phyloP scores from a whole-genome alignment of 1,140 invertebrate genomes.

The Scaptodrosophila lebanonensis region DNA sequence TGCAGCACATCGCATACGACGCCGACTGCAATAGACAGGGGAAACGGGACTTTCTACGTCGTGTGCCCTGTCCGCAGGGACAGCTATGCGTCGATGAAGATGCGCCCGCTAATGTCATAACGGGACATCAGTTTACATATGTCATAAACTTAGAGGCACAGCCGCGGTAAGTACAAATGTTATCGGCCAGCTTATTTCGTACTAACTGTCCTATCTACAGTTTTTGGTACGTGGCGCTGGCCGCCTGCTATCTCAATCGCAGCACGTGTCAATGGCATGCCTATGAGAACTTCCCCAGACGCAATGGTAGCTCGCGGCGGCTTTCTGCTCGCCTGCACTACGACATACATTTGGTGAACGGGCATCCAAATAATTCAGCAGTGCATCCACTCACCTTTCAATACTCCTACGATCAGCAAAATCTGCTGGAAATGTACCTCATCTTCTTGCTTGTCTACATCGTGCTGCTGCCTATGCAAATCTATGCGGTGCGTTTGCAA shows the following conservation, averaged over 20 bases:
- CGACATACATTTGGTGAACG: conserved; percentile 97
- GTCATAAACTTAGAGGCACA: conserved; percentile 91
- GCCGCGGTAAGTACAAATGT: conserved; percentile 83
- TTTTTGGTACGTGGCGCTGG: conserved; percentile 97
- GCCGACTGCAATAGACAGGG: conserved; percentile 84
- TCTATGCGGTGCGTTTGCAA: conserved; percentile 91
- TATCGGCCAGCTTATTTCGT: too few relatives aligned
- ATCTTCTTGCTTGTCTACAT: conserved; percentile 93
- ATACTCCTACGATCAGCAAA: conserved; percentile 97
- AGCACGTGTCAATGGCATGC: conserved; percentile 90
- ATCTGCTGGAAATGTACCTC: conserved; percentile 94
- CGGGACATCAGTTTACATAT: conserved; percentile 95
- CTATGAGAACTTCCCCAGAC: conserved; percentile 77
- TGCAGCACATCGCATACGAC: conserved; percentile 91
- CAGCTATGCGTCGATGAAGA: conserved; percentile 93
- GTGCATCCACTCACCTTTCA: conserved; percentile 94
- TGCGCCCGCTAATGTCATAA: conserved; percentile 88
- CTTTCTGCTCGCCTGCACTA: conserved; percentile 83
- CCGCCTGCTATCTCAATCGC: conserved; percentile 91
- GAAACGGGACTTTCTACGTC: conserved; percentile 91
- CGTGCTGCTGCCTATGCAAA: conserved; percentile 91
- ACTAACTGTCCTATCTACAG: conserved; percentile 77
- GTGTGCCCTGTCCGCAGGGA: conserved; percentile 89
- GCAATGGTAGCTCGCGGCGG: conserved; percentile 65
- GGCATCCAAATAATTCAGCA: conserved; percentile 90